Percentiles rank a stretch among this genome's conserved stretches.
Evolutionary conservation across 2,797 vertebrate genomes (phyloP).

Genomic region (Fistularia tabacaria): DNA sequence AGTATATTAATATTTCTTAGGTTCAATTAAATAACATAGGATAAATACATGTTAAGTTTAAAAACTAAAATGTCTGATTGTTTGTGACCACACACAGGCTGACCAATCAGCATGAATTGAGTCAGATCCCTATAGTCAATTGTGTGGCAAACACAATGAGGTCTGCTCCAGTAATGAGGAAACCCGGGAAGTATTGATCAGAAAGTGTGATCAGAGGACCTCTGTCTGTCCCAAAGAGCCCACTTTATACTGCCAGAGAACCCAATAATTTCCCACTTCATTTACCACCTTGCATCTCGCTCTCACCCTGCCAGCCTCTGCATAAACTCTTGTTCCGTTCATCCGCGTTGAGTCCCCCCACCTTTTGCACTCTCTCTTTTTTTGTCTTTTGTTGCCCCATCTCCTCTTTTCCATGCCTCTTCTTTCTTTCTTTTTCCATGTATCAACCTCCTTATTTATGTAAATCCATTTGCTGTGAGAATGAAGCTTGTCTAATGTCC

Average conservation of each 20-base stretch:
- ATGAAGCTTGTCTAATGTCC: constrained; percentile 77
- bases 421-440: constrained; percentile 39
- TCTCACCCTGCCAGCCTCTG: constrained; percentile 11
- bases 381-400: constrained; percentile 42
- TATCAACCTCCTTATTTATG: constrained; percentile 74
- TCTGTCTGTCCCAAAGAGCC: constrained; percentile 66
- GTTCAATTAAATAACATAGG: not conserved
- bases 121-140: constrained; percentile 39
- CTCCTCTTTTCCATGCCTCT: constrained; percentile 23
- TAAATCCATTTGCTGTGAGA: constrained; percentile 74
- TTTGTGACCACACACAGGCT: constrained; percentile 17
- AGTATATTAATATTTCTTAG: too few species aligned
- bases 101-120: constrained; percentile 21
- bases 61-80: constrained; percentile 13
- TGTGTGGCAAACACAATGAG: constrained; percentile 61
- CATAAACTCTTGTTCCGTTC: constrained; percentile 25
- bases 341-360: constrained; percentile 35
- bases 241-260: constrained; percentile 57
- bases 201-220: constrained; percentile 65
- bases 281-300: constrained; percentile 45
- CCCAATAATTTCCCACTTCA: constrained; percentile 36
- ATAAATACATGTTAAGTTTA: not conserved
- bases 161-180: constrained; percentile 64
- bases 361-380: not conserved
- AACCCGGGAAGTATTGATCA: constrained; percentile 67